Evolutionary conservation across 2,888 invertebrate species (phyloP), one percentile per base, ranked within the genome.

Genomic region (Gnatocerus cornutus): DNA sequence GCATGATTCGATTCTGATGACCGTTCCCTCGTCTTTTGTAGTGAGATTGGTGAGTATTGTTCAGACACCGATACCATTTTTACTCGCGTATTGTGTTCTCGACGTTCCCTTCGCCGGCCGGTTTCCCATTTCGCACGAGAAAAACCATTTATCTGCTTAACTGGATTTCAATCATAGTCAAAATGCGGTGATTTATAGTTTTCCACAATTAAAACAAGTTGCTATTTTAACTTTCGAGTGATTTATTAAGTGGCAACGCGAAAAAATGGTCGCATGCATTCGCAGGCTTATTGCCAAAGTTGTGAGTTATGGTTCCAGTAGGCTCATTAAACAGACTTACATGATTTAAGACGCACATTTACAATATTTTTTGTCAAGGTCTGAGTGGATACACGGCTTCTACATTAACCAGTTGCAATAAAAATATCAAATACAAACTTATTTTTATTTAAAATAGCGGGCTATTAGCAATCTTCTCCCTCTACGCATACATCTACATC

Each of bases 131-230:
- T 62, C 41, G 56, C 43, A 3, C 55, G 37, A 55, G 61, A 77
- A 76, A 74, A 76, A 77, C 78, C 79, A 80, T 80, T 81, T 80
- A 80, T 81, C 79, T 79, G 80, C 77, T 77, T 81, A 81, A 80
- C 79, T 76, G 75, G 77, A 74, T 79, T 80, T 81, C 79, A 79
- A 81, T 81, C 80, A 79, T 80, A 79, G 78, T 77, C 78, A 74
- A 76, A 78, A 78, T 71, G 53, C 70, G 69, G 71, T 76, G 77
- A 77, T 78, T 77, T 77, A 78, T 79, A 59, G 61, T 71, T 68
- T 45, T 55, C 7, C 43, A 33, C 71, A 71, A 71, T 71, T 71
- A 71, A 71, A 68, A 71, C 71, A 55, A 66, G 66, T 66, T 56
- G 62, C 71, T 56, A 62, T 67, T 71, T 71, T 67, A 71, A 67